Conservation (phyloP, 2,888 invertebrate genomes). For the Meliscaeva auricollis region DNA sequence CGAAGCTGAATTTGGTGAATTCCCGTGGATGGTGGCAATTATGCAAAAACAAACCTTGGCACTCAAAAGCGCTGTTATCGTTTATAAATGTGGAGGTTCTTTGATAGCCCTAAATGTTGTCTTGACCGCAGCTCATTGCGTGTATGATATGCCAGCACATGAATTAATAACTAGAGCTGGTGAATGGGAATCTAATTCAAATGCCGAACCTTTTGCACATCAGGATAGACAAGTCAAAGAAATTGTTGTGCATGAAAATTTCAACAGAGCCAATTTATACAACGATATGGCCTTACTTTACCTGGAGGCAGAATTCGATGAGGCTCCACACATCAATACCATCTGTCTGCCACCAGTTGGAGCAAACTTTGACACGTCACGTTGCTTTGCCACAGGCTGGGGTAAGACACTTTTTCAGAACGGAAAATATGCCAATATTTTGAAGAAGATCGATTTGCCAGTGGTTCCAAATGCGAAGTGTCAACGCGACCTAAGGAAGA, state of each 20-base stretch:
- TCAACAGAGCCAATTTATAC: conserved; percentile 87
- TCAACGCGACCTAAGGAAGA: conserved; percentile 85
- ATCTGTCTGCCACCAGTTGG: conserved; percentile 87
- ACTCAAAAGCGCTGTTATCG: too few species aligned
- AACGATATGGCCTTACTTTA: conserved; percentile 91
- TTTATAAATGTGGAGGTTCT: conserved; percentile 92
- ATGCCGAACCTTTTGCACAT: conserved; percentile 87
- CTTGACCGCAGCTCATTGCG: conserved; percentile 91
- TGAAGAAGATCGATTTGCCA: conserved; percentile 86
- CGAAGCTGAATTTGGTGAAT: conserved; percentile 91
- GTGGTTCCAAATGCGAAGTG: conserved; percentile 85
- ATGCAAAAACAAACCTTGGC: conserved; percentile 82
- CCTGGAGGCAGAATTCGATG: conserved; percentile 86
- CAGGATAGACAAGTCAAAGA: conserved; percentile 87
- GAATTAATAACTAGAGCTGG: conserved; percentile 87
- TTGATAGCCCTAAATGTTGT: conserved; percentile 90
- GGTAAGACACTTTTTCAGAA: conserved; percentile 80
- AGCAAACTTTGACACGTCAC: conserved; percentile 81
- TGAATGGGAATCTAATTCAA: conserved; percentile 91
- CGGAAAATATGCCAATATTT: conserved; percentile 85
- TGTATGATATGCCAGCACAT: conserved; percentile 76
- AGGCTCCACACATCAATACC: conserved; percentile 88
- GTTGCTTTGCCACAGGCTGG: conserved; percentile 80
- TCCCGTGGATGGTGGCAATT: conserved; percentile 93
- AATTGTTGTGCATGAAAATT: conserved; percentile 83